Conservation (phyloP, 2,113 vertebrate genomes). For the Dendropsophus ebraccatus region DNA sequence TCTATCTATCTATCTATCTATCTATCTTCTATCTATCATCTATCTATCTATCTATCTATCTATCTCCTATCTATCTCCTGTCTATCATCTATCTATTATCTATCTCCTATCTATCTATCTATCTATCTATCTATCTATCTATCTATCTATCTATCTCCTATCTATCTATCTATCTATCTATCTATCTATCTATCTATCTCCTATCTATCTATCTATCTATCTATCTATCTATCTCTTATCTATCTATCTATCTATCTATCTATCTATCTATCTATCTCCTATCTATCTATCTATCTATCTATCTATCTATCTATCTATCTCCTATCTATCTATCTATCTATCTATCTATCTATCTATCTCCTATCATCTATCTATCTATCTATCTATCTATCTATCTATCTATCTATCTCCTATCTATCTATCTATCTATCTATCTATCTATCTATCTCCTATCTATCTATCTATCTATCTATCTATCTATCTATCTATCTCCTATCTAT, state of each 20-base stretch:
- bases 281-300: no score
- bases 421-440: conserved; percentile 23
- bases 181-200: background rate
- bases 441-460: background rate
- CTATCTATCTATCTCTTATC: background rate
- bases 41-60: background rate
- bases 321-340: background rate
- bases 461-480: background rate
- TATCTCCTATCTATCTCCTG: background rate
- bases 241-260: background rate
- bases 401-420: background rate
- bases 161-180: background rate
- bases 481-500: conserved; percentile 1
- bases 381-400: background rate
- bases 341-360: background rate
- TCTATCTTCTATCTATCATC: background rate
- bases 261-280: background rate
- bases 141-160: conserved; percentile 3
- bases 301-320: background rate
- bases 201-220: background rate
- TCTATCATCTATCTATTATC: background rate
- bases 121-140: background rate
- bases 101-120: background rate
- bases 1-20: background rate
- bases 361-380: background rate